Conservation (phyloP, 2,113 vertebrate genomes). For the Nanger granti region DNA sequence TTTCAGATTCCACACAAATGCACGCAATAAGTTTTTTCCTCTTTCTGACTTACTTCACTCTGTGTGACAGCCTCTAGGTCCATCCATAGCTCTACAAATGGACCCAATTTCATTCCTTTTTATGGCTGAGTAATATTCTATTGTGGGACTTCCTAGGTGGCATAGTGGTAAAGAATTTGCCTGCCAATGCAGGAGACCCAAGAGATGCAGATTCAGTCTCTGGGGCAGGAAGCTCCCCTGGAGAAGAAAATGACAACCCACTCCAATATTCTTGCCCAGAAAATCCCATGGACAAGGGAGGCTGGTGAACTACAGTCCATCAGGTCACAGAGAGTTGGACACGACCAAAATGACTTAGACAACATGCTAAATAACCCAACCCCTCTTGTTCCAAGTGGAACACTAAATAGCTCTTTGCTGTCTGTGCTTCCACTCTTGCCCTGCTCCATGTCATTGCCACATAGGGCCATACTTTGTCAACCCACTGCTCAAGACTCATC, state of each 20-base stretch:
- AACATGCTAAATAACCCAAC: background rate
- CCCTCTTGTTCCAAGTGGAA: background rate
- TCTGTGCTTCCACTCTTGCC: background rate
- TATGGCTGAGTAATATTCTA: background rate
- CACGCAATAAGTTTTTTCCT: background rate
- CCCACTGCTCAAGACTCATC: background rate
- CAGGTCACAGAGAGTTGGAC: background rate
- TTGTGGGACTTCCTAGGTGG: background rate
- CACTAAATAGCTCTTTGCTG: background rate
- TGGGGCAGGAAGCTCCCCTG: background rate
- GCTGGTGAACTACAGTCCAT: background rate
- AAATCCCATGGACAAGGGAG: background rate
- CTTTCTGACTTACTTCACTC: background rate
- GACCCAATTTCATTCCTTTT: background rate
- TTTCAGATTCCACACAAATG: background rate
- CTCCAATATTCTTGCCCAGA: background rate
- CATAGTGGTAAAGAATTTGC: background rate
- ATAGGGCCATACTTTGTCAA: background rate
- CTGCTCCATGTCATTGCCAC: no score
- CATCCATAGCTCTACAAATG: background rate
- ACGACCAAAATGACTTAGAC: background rate
- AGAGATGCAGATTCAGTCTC: background rate
- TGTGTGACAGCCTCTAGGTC: background rate
- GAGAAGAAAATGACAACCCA: background rate
- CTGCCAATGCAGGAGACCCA: background rate